A percentile compares a stretch with the other conserved stretches of the same genome.
Conservation (phyloP, 1,140 invertebrate species). For the Lepidotrigona ventralis region DNA sequence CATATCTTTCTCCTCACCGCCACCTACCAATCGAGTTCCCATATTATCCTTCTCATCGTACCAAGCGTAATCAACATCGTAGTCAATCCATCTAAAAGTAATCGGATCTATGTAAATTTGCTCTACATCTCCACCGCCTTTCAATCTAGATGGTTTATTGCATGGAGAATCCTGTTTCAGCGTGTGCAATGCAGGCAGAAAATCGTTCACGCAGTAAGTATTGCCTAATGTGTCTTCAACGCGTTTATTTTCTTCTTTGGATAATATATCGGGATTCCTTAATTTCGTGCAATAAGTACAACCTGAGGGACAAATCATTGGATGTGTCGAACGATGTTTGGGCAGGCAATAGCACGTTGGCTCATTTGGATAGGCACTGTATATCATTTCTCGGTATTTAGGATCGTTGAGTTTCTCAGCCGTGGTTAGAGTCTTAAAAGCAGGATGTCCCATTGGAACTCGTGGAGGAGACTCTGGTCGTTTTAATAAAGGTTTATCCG, state of each 20-base stretch:
- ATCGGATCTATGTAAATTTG: slow-evolving; percentile 7
- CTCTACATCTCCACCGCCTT: slow-evolving; percentile 46
- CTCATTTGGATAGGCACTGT: slow-evolving; percentile 67
- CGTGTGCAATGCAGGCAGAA: background rate
- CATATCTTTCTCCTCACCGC: slow-evolving; percentile 26
- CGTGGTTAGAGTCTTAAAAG: slow-evolving; percentile 66
- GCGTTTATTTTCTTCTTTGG: slow-evolving; percentile 14
- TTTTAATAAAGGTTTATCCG: background rate
- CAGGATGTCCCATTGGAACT: slow-evolving; percentile 59
- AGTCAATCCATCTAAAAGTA: slow-evolving; percentile 12
- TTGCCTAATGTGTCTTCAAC: background rate
- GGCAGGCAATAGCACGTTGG: slow-evolving; percentile 64
- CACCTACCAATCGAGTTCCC: slow-evolving; percentile 48
- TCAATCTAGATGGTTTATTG: slow-evolving; percentile 14
- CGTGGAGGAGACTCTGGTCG: slow-evolving; percentile 51
- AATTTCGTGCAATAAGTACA: slow-evolving; percentile 61
- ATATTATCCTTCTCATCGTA: slow-evolving; percentile 18
- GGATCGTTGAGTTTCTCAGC: slow-evolving; percentile 72
- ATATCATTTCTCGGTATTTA: slow-evolving; percentile 65
- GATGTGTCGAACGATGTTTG: slow-evolving; percentile 36
- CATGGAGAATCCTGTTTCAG: background rate
- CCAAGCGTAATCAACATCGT: slow-evolving; percentile 42
- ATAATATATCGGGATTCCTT: slow-evolving; percentile 34
- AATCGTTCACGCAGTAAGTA: slow-evolving; percentile 14
- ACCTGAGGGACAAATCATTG: slow-evolving; percentile 61